Evolutionary conservation across 1,140 invertebrate species (phyloP), one percentile per base, ranked within the genome.

Genomic region (Aphaenogaster rudis): DNA sequence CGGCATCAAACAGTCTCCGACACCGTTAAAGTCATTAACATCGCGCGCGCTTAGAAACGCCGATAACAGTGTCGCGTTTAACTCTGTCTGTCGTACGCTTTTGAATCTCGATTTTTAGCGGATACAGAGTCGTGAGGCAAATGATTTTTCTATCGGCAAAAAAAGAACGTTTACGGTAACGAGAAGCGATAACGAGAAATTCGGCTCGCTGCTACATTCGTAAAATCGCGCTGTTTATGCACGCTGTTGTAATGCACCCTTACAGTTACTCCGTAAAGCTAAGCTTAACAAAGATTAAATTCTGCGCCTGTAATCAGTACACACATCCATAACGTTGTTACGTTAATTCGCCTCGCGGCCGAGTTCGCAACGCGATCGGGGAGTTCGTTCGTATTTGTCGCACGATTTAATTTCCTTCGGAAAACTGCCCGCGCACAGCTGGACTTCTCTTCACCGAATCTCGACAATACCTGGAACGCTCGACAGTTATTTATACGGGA

Each of bases 331-430:
- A 84, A 74, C 21, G 39, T 59, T 13, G 67, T 48, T 74, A 74
- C 69, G 33, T 48, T 74, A 84, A 84, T 84, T 84, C 48, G 33
- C 69, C 54, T 63, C 28, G 28, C 69, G 54, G 42, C 28, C 3
- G 42, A 71, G 48, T 42, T 45, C 64, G 48, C 21, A 71, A 61
- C 45, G 39, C 54, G 69, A 63, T 84, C 39, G 57, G 67, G 21
- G 7, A 71, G 66, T 81, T 33, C 11, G 54, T 57, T 59, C 67
- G 57, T 71, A 84, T 84, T 84, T 74, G 54, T 57, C 42, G 80
- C 42, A 28, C 69, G 13, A 84, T 84, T 84, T 84, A 74, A 84
- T 84, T 84, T 76, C 54, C 54, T 63, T 61, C 28, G 80, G 45
- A 74, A 63, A 84, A 61, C 45, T 50, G 33, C 0, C 8, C 39